Evolutionary conservation across 2,113 vertebrate genomes (phyloP).

Genomic region (Zapus hudsonius): DNA sequence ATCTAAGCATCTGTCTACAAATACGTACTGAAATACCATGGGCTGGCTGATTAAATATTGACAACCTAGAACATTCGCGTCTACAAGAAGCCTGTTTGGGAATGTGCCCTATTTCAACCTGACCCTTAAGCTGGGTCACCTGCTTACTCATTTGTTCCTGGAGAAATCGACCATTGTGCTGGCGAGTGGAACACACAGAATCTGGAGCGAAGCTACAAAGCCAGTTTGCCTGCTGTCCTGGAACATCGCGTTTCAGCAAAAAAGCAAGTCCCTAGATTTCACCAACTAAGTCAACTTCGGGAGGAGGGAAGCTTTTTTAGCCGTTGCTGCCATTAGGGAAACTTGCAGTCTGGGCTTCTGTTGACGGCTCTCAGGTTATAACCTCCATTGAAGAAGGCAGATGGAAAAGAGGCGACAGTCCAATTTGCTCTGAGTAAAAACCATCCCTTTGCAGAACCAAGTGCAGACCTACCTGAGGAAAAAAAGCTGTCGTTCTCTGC

Average conservation of each 20-base stretch:
- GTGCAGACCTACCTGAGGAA: background rate
- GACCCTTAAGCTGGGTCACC: slow-evolving; percentile 7
- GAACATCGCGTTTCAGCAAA: background rate
- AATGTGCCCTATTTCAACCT: background rate
- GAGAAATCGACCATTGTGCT: background rate
- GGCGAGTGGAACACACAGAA: background rate
- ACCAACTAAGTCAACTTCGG: background rate
- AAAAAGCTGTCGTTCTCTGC: background rate
- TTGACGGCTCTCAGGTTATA: background rate
- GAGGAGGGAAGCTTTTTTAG: background rate
- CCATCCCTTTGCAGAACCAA: background rate
- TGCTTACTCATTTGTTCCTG: background rate
- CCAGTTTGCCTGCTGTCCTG: background rate
- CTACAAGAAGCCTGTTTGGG: background rate
- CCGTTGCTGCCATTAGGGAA: background rate
- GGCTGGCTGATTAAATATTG: background rate
- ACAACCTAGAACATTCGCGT: background rate
- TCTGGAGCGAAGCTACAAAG: background rate
- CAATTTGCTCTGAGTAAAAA: slow-evolving; percentile 37
- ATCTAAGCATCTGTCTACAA: background rate
- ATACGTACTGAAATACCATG: background rate
- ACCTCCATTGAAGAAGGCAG: slow-evolving; percentile 2
- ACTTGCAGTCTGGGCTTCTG: background rate
- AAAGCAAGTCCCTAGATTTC: background rate
- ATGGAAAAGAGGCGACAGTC: slow-evolving; percentile 9